Conservation (phyloP, 2,797 vertebrate species). For the Sciurus vulgaris region DNA sequence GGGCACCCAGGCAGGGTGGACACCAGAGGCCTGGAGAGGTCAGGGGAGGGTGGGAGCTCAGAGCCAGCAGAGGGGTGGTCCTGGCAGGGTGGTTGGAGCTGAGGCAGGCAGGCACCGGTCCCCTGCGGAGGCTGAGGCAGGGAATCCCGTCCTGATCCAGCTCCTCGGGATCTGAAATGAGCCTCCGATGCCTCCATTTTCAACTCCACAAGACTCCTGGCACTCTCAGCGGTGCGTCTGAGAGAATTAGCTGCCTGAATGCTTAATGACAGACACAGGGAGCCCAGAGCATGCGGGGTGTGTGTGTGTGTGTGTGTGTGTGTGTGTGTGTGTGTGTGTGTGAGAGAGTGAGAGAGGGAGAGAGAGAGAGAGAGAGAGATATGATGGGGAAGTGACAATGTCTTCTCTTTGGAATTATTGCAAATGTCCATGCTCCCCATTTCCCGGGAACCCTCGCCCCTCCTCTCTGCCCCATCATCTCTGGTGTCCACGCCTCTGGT, state of each 20-base stretch:
- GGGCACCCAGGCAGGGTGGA: accelerated
- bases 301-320: neutral
- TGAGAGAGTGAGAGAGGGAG: neutral
- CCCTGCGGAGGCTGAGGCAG: neutral
- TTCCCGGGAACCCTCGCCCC: accelerated
- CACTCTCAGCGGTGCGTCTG: slow-evolving; percentile 52
- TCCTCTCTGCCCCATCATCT: accelerated
- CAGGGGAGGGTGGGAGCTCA: neutral
- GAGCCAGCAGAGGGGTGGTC: accelerated
- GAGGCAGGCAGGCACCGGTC: neutral
- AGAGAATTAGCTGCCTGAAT: slow-evolving; percentile 80
- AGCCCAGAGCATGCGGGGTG: neutral
- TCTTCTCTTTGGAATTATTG: neutral
- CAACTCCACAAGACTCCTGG: slow-evolving; percentile 64
- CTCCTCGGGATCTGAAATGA: slow-evolving; percentile 64
- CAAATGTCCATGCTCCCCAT: neutral
- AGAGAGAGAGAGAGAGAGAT: neutral
- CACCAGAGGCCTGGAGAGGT: neutral
- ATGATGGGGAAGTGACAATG: neutral
- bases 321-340: neutral
- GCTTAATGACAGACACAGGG: slow-evolving; percentile 44
- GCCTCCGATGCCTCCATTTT: slow-evolving; percentile 69
- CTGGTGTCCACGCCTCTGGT: neutral
- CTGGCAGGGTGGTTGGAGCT: neutral
- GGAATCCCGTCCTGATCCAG: slow-evolving; percentile 21